These are phyloP conservation scores for Pardalotus punctatus DNA, from an alignment of 2,113 vertebrate species.

Conservation along the genomic window DNA sequence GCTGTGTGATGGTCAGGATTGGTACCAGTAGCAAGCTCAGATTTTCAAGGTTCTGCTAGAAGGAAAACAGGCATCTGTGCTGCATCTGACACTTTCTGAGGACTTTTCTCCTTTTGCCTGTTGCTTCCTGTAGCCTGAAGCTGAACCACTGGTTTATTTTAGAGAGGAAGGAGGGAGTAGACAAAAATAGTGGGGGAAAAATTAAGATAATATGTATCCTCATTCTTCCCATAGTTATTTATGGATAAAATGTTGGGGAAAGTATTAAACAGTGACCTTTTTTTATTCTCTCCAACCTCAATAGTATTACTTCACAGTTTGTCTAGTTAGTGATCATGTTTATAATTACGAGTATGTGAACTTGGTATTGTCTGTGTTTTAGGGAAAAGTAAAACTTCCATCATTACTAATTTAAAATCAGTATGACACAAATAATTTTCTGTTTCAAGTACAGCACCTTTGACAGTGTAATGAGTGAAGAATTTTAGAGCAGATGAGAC, in stretches of 20 bases:
- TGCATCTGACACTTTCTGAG: not conserved
- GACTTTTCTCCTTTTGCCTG: not conserved
- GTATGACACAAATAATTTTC: not conserved
- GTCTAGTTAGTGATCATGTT: not conserved
- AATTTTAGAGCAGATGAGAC: not conserved
- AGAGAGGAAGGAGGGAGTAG: not conserved
- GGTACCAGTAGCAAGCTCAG: not conserved
- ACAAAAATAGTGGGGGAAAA: not conserved
- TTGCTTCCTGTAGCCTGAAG: not conserved
- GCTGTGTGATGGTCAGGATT: not conserved
- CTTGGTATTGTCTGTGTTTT: not conserved
- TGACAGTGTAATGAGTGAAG: not conserved
- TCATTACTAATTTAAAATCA: not conserved
- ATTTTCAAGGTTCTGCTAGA: not conserved
- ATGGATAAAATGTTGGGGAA: not conserved
- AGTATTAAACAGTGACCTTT: not conserved
- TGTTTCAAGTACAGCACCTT: not conserved
- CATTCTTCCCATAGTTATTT: not conserved
- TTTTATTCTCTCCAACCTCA: not conserved
- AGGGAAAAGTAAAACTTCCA: not conserved
- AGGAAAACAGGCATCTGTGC: not conserved
- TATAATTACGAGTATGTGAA: not conserved
- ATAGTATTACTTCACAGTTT: not conserved
- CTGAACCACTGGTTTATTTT: not conserved
- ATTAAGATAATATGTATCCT: not conserved